Base-by-base conservation (phyloP, 2,888 invertebrate genomes). In the Trilocha varians region DNA sequence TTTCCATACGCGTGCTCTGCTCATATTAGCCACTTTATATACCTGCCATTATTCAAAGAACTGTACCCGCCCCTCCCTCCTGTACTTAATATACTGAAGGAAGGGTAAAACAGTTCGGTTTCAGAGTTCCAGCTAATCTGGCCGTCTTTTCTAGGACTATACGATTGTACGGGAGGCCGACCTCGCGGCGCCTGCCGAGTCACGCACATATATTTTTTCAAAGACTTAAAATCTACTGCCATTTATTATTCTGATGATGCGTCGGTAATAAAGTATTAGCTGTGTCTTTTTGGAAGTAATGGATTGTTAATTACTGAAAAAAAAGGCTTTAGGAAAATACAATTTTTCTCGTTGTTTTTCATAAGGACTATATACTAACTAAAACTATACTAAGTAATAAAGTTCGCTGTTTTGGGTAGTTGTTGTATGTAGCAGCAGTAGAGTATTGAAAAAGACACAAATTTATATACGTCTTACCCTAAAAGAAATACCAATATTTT, bases 1-100 rank as follows among this genome's bases (percentile, higher is more conserved):
- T 84, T 84, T 84, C 79, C 84, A 82, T 84, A 84, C 79, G 79
- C 82, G 80, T 82, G 82, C 68, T 78, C 73, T 67, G 73, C 66
- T 77, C 78, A 74, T 78, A 83, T 83, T 82, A 82, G 76, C 79
- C 72, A 78, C 74, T 78, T 74, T 75, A 69, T 68, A 68, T 59
- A 65, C 62, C 62, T 67, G 70, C 82, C 75, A 77, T 50, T 34
- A 33, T 55, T 53, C 47, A 13, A 39, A 47, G 70, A 61, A 17
- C 70, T 52, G 36, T 47, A 57, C 39, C 45, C 43, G 48, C 59
- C 50, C 54, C 40, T 41, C 46, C 34, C 11, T 38, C 38, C 41
- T 52, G 48, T 43, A 43, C 36, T 34, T 32, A 17, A 32, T 38
- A 48, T 43, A 46, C 38, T 44, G 43, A 41, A 5, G 40, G 44